Base-by-base conservation (phyloP, 2,113 vertebrate genomes). In the Atractosteus spatula region DNA sequence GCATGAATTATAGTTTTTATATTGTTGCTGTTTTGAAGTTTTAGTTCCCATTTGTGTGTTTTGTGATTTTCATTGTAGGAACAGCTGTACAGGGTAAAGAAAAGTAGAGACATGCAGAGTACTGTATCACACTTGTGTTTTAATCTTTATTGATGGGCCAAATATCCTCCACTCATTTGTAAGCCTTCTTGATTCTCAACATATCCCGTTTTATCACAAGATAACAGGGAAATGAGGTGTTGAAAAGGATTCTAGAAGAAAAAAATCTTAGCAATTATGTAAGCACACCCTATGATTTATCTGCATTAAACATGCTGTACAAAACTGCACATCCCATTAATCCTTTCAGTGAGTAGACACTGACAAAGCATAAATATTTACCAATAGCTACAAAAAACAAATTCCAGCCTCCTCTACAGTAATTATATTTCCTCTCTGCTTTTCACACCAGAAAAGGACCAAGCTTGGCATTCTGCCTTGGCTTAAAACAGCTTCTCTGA, bases 401-500 rank as follows among this genome's bases (percentile, higher is more conserved):
- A 59, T 59, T 59, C n/a, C 56, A 14, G 56, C n/a, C 56, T 59
- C 3, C 56, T 4, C 13, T 59, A 59, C n/a, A n/a, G 56, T 59
- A 59, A 59, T n/a, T 59, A 8, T 59, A 59, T 12, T n/a, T 59
- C 47, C 5, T 51, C 47, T 51, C 47, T 51, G 47, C 47, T 51
- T 51, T 51, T 51, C 47, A 10, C 56, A 59, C 56, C 13, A 59
- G 11, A 59, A 59, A 59, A 59, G 56, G 56, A 59, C 56, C 7
- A 59, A 59, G 7, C 56, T 59, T 59, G 56, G 56, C 56, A 59
- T 59, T 59, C n/a, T 59, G 56, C 56, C 56, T 59, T 59, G 56
- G 56, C n/a, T 59, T 14, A 4, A n/a, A 12, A 59, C 7, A 59
- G n/a, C 56, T 4, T n/a, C n/a, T 59, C 13, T 59, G 56, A 59